phyloP scores from a whole-genome alignment of 2,797 vertebrate species.

The Spinibarbus caldwelli region DNA sequence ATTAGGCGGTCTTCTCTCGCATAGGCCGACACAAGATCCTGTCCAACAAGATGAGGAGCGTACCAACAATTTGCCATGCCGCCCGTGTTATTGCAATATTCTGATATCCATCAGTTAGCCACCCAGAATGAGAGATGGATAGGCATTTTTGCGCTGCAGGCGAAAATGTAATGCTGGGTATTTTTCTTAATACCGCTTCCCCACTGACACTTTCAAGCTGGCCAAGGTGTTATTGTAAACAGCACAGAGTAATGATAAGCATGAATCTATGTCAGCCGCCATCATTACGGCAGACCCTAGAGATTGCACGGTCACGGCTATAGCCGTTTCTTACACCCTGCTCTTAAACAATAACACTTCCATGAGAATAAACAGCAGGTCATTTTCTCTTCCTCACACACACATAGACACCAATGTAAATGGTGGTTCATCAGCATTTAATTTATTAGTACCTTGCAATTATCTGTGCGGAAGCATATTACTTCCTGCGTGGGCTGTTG shows the following conservation, averaged over 20 bases:
- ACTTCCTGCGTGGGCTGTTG: slow-evolving; percentile 51
- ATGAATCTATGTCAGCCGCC: slow-evolving; percentile 60
- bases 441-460: slow-evolving; percentile 62
- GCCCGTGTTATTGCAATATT: slow-evolving; percentile 13
- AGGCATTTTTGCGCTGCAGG: slow-evolving; percentile 43
- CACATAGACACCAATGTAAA: slow-evolving; percentile 60
- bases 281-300: slow-evolving; percentile 39
- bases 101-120: slow-evolving; percentile 21
- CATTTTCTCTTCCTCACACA: slow-evolving; percentile 9
- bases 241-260: slow-evolving; percentile 57
- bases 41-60: neutral
- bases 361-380: slow-evolving; percentile 2
- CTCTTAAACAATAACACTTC: slow-evolving; percentile 26
- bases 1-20: neutral
- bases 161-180: slow-evolving; percentile 47
- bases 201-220: slow-evolving; percentile 41
- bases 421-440: slow-evolving; percentile 62
- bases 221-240: slow-evolving; percentile 45
- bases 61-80: neutral
- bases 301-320: slow-evolving; percentile 24
- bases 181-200: slow-evolving; percentile 56
- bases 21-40: neutral
- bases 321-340: slow-evolving; percentile 12
- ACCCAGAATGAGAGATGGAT: slow-evolving; percentile 34
- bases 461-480: slow-evolving; percentile 51